Evolutionary conservation across 2,888 invertebrate genomes (phyloP).

Genomic region (Scaptomyza cyrtandrae): DNA sequence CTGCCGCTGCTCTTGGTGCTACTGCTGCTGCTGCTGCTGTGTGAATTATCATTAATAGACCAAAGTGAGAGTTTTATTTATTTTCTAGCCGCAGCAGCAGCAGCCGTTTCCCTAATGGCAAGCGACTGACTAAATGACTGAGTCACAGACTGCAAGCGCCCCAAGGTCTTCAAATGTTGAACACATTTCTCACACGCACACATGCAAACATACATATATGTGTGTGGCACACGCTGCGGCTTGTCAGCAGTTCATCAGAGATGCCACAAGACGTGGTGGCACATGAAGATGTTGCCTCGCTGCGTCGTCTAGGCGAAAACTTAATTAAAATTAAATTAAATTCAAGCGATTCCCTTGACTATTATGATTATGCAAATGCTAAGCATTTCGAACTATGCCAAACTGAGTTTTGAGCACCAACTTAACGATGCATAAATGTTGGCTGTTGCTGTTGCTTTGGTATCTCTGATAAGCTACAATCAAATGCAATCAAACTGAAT

Average conservation of each 20-base stretch:
- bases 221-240: constrained; percentile 7
- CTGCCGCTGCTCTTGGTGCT: constrained; percentile 28
- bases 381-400: constrained; percentile 35
- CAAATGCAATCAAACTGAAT: constrained; percentile 80
- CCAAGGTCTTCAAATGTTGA: constrained; percentile 41
- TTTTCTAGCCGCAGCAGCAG: not conserved
- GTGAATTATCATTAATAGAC: constrained; percentile 77
- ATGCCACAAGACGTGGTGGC: constrained; percentile 28
- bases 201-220: not conserved
- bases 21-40: constrained; percentile 40
- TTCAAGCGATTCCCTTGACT: constrained; percentile 41
- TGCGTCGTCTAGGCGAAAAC: constrained; percentile 44
- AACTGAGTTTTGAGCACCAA: not conserved
- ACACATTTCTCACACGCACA: not conserved
- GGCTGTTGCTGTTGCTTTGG: constrained; percentile 6
- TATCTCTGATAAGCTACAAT: constrained; percentile 77
- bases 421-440: constrained; percentile 77
- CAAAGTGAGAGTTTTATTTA: constrained; percentile 65
- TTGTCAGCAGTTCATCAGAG: constrained; percentile 49
- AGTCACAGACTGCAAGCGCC: constrained; percentile 19
- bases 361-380: constrained; percentile 75
- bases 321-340: constrained; percentile 74
- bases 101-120: constrained; percentile 51
- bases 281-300: not conserved
- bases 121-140: constrained; percentile 37